phyloP scores from a whole-genome alignment of 30 jellyfish, hydroid and myxozoan genomes.

The Cassiopea xamachana region DNA sequence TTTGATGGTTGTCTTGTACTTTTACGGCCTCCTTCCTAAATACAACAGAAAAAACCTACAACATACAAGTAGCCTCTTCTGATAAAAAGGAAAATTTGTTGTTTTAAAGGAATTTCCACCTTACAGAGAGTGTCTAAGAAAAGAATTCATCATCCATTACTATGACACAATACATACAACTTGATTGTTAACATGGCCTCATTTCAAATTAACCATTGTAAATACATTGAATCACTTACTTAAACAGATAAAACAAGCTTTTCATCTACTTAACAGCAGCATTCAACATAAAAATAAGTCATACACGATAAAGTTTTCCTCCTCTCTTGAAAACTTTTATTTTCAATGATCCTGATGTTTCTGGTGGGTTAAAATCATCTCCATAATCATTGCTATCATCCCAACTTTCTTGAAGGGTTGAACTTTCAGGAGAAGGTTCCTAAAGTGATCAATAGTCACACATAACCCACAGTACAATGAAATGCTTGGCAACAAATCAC shows the following conservation, averaged over 20 bases:
- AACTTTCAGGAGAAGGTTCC: slow-evolving; percentile 92
- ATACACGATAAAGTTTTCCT: slow-evolving; percentile 87
- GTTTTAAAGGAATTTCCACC: too few relatives aligned
- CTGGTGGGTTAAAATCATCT: slow-evolving; percentile 82
- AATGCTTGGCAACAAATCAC: too few relatives aligned
- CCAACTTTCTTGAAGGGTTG: slow-evolving; percentile 76
- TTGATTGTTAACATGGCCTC: too few relatives aligned
- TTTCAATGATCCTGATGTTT: slow-evolving; percentile 82
- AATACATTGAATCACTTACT: too few relatives aligned
- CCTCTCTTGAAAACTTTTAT: slow-evolving; percentile 91
- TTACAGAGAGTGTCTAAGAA: too few relatives aligned
- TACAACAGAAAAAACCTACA: not conserved
- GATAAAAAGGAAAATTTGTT: too few relatives aligned
- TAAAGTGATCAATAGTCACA: not conserved
- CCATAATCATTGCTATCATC: slow-evolving; percentile 80
- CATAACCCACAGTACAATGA: too few relatives aligned
- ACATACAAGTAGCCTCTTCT: not conserved
- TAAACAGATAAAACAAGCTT: too few relatives aligned
- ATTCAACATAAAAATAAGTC: not conserved
- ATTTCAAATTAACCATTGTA: too few relatives aligned
- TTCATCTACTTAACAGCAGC: not conserved
- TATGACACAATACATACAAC: too few relatives aligned
- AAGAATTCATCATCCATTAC: too few relatives aligned
- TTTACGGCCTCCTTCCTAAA: slow-evolving; percentile 97
- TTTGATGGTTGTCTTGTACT: slow-evolving; percentile 85